A percentile compares a stretch with the other conserved stretches of the same genome.
Conservation (phyloP, 1,140 invertebrate species). For the Neuroterus valhalla region DNA sequence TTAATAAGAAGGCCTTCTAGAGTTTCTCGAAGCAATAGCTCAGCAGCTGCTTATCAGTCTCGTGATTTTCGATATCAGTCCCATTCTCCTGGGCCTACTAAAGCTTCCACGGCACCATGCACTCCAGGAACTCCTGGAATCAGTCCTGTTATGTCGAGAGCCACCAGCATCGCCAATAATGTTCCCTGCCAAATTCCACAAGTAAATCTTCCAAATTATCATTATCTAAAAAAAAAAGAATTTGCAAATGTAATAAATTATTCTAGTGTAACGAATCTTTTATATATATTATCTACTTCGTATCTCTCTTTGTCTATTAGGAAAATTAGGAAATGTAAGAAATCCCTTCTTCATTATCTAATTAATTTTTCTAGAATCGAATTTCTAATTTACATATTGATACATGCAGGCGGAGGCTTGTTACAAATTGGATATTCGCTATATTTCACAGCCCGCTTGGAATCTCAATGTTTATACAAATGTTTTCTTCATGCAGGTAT, state of each 20-base stretch:
- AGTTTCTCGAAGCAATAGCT: slow-evolving; percentile 70
- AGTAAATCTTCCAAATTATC: slow-evolving; percentile 51
- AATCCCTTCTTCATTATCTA: neutral
- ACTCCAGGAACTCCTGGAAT: slow-evolving; percentile 68
- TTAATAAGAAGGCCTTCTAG: slow-evolving; percentile 65
- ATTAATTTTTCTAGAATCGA: neutral
- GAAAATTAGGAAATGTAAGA: too few relatives aligned
- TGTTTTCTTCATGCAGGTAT: slow-evolving; percentile 70
- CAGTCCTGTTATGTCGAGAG: slow-evolving; percentile 68
- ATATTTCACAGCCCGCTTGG: slow-evolving; percentile 69
- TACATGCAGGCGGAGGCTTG: too few relatives aligned
- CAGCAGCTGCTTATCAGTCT: slow-evolving; percentile 66
- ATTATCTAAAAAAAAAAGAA: too few relatives aligned
- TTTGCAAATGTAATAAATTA: too few relatives aligned
- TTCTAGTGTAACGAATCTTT: too few relatives aligned
- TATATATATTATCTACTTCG: slow-evolving; percentile 13
- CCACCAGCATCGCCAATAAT: slow-evolving; percentile 65
- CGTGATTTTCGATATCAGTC: slow-evolving; percentile 70
- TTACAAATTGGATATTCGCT: slow-evolving; percentile 37
- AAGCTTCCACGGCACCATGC: slow-evolving; percentile 67
- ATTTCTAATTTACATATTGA: too few relatives aligned
- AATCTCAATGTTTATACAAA: slow-evolving; percentile 67
- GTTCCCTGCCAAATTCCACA: slow-evolving; percentile 69
- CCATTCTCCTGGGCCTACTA: slow-evolving; percentile 63
- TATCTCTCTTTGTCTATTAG: slow-evolving; percentile 27